Conservation (phyloP, 2,888 invertebrate species). For the Trichopria drosophilae region DNA sequence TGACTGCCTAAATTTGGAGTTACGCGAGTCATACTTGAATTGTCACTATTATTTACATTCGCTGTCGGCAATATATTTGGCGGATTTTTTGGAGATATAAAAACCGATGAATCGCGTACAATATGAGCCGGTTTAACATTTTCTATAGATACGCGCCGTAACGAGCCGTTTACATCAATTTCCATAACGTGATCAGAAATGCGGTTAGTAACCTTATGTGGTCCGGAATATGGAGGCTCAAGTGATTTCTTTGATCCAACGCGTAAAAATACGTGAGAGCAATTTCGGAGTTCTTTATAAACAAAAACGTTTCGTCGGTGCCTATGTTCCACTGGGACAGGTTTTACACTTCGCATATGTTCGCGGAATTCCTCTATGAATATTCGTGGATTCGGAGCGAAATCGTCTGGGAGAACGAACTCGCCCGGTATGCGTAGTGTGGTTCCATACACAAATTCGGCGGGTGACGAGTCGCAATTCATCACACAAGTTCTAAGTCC, state of each 20-base stretch:
- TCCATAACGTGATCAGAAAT: background rate
- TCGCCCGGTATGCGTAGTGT: background rate
- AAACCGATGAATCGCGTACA: too few relatives aligned
- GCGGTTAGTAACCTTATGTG: too few relatives aligned
- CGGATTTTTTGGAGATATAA: too few relatives aligned
- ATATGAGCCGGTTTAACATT: constrained; percentile 1
- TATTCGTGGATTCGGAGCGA: background rate
- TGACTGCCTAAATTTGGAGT: too few relatives aligned
- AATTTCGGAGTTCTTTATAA: background rate
- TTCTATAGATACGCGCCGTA: background rate
- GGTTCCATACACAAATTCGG: background rate
- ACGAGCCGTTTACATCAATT: background rate
- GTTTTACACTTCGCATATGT: background rate
- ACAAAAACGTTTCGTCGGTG: background rate
- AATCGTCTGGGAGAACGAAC: background rate
- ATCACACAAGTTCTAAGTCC: background rate
- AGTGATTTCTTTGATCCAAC: background rate
- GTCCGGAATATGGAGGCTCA: background rate
- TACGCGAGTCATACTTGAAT: too few relatives aligned
- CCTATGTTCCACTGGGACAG: background rate
- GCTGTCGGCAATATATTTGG: too few relatives aligned
- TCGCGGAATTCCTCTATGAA: background rate
- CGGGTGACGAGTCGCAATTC: background rate
- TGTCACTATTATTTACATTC: too few relatives aligned
- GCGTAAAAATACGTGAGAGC: background rate